Conservation (phyloP, 2,888 invertebrate genomes). For the Nomada flava region DNA sequence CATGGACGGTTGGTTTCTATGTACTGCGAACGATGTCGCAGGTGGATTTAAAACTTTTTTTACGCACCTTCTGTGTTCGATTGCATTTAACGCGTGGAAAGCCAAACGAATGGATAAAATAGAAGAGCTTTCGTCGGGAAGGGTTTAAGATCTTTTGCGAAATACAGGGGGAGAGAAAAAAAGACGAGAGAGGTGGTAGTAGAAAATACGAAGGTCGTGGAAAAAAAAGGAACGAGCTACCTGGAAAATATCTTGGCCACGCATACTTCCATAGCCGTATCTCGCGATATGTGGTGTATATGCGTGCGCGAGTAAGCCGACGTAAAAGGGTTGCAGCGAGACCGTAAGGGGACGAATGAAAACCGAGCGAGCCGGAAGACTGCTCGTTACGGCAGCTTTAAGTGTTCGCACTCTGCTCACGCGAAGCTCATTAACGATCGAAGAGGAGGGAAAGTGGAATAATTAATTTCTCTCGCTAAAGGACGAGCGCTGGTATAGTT, state of each 20-base stretch:
- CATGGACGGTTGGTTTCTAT: neutral
- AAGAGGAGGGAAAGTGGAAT: conserved; percentile 69
- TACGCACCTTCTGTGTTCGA: neutral
- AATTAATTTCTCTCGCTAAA: conserved; percentile 70
- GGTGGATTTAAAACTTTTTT: too few species aligned
- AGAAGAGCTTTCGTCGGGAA: conserved; percentile 14
- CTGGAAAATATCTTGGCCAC: conserved; percentile 45
- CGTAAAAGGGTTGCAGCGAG: conserved; percentile 49
- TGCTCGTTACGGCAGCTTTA: conserved; percentile 69
- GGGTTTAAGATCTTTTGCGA: neutral
- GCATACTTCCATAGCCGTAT: conserved; percentile 6
- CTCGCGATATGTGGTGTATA: conserved; percentile 1
- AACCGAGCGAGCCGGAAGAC: conserved; percentile 57
- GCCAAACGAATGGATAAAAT: conserved; percentile 10
- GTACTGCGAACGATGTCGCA: neutral
- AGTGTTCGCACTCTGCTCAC: conserved; percentile 70
- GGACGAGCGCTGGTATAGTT: conserved; percentile 38
- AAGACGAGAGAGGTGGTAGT: neutral
- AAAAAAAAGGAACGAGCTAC: conserved; percentile 14
- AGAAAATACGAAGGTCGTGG: neutral
- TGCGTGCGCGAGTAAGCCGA: conserved; percentile 3
- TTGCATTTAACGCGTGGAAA: neutral
- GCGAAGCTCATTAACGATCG: conserved; percentile 76
- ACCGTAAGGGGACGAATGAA: conserved; percentile 58
- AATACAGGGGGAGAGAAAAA: neutral